phyloP scores from a whole-genome alignment of 2,113 vertebrate species.

The Microcebus ravelobensis region DNA sequence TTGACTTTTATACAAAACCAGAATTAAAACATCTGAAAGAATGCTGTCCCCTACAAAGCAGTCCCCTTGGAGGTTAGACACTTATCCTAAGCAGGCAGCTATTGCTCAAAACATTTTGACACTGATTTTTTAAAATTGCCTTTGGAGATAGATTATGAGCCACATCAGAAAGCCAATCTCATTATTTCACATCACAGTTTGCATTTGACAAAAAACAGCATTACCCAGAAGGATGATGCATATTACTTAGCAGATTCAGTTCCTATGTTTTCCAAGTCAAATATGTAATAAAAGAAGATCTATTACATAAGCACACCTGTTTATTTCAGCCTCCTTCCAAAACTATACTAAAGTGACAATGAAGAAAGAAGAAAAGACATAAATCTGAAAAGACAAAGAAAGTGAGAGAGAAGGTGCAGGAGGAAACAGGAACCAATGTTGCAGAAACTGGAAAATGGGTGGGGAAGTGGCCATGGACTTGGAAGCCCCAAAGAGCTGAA shows the following conservation, averaged over 20 bases:
- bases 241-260: conserved; percentile 68
- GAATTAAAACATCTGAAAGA: not conserved
- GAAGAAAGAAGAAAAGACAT: conserved; percentile 9
- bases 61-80: not conserved
- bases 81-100: not conserved
- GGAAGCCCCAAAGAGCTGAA: not conserved
- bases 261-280: conserved; percentile 68
- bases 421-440: not conserved
- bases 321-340: conserved; percentile 53
- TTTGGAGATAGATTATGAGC: conserved; percentile 61
- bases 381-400: conserved; percentile 44
- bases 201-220: conserved; percentile 63
- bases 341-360: conserved; percentile 34
- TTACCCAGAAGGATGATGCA: conserved; percentile 67
- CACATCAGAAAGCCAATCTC: conserved; percentile 61
- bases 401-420: not conserved
- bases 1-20: not conserved
- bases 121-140: conserved; percentile 43
- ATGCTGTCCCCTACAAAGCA: not conserved
- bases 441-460: not conserved
- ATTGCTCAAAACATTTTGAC: conserved; percentile 34
- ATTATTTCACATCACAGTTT: conserved; percentile 67
- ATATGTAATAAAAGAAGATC: conserved; percentile 76
- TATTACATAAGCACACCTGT: conserved; percentile 73
- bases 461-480: not conserved